These are phyloP conservation scores for Blera fallax DNA, from an alignment of 2,888 invertebrate genomes.

Conservation along the genomic window DNA sequence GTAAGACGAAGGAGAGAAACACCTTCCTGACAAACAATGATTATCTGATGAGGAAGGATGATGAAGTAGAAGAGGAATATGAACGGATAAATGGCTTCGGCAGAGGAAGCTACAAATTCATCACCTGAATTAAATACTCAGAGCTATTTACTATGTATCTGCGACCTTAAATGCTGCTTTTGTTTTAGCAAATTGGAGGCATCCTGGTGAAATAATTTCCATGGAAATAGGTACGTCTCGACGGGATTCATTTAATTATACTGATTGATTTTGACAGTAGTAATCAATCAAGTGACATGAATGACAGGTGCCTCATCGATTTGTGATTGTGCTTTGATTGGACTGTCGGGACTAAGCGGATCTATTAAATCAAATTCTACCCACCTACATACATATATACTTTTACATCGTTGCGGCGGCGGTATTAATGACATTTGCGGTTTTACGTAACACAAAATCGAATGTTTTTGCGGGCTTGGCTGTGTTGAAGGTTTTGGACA, in stretches of 20 bases:
- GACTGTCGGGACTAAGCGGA: background rate
- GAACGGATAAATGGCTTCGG: background rate
- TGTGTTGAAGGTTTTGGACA: background rate
- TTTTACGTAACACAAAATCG: background rate
- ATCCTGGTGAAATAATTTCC: conserved; percentile 14
- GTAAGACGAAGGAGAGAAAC: conserved; percentile 1
- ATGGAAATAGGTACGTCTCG: background rate
- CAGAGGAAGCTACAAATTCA: conserved; percentile 12
- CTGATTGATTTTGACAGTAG: conserved; percentile 26
- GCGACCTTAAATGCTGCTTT: background rate
- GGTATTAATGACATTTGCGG: background rate
- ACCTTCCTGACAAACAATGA: conserved; percentile 20
- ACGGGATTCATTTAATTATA: conserved; percentile 16
- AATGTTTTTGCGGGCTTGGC: too few relatives aligned
- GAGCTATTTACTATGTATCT: too few relatives aligned
- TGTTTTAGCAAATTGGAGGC: conserved; percentile 13
- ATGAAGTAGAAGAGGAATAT: background rate
- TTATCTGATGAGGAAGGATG: conserved; percentile 7
- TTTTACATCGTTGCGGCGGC: background rate
- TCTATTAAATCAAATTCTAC: background rate
- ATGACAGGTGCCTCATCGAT: conserved; percentile 1
- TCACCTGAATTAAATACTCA: conserved; percentile 16
- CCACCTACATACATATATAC: too few relatives aligned
- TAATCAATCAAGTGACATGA: conserved; percentile 29
- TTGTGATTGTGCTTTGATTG: background rate